Conservation (phyloP, 2,888 invertebrate species). For the Odiellus spinosus region DNA sequence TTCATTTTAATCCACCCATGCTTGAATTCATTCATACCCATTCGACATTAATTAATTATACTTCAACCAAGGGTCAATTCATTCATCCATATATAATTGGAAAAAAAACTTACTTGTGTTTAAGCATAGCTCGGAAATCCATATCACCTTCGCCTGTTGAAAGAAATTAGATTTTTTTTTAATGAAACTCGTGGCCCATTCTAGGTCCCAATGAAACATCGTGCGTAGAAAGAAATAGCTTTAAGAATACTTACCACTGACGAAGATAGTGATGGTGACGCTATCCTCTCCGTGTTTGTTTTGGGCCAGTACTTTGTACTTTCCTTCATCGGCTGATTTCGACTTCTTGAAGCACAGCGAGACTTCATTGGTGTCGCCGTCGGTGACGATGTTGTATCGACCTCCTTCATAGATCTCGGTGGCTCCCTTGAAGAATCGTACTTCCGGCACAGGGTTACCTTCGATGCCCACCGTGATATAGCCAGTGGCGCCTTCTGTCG, state of each 20-base stretch:
- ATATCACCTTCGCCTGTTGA: conserved; percentile 77
- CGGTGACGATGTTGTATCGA: conserved; percentile 83
- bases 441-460: conserved; percentile 84
- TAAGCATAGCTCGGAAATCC: conserved; percentile 97
- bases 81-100: too few species aligned
- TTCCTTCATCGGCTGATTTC: conserved; percentile 91
- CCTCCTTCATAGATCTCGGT: conserved; percentile 88
- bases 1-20: too few species aligned
- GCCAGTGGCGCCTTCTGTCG: conserved; percentile 92
- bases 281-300: conserved; percentile 91
- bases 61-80: too few species aligned
- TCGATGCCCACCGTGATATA: conserved; percentile 84
- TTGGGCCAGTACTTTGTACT: conserved; percentile 78
- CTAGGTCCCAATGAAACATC: conserved; percentile 19
- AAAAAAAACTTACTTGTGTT: conserved; percentile 48
- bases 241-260: conserved; percentile 54
- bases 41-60: too few species aligned
- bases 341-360: conserved; percentile 90
- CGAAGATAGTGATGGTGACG: conserved; percentile 88
- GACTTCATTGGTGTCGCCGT: conserved; percentile 79
- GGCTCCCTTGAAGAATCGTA: conserved; percentile 88
- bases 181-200: conserved; percentile 15
- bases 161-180: too few species aligned
- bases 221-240: background rate
- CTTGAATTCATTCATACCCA: too few species aligned